A percentile compares a stretch with the other conserved stretches of the same genome.
Evolutionary conservation across 2,888 invertebrate species (phyloP).

Genomic region (Polyommatus iphigenia): DNA sequence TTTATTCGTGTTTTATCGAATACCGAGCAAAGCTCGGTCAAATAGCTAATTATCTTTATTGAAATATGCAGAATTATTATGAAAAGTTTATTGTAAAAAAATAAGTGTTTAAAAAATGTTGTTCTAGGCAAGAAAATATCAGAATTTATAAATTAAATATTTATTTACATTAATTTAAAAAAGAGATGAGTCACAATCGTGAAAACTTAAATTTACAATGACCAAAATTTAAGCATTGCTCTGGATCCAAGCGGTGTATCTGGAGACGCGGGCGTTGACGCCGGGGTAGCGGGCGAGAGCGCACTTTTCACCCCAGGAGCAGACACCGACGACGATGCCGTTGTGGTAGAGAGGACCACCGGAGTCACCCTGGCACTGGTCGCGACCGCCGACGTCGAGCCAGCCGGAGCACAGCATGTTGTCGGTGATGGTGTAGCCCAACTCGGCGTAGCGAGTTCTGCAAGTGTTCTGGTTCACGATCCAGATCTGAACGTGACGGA

Average conservation of each 20-base stretch:
- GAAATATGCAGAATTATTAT: too few relatives aligned
- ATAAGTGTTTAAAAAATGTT: not conserved
- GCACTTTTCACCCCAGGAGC: conserved; percentile 54
- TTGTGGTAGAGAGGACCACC: conserved; percentile 63
- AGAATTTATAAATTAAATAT: not conserved
- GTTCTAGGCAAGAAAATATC: too few relatives aligned
- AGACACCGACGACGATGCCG: conserved; percentile 43
- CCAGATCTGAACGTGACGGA: conserved; percentile 53
- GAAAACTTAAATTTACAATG: not conserved
- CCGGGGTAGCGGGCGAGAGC: conserved; percentile 47
- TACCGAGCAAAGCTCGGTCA: too few relatives aligned
- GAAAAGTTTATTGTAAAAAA: too few relatives aligned
- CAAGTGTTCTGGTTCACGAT: conserved; percentile 49
- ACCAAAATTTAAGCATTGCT: conserved; percentile 45
- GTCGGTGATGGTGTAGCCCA: conserved; percentile 46
- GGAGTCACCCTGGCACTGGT: conserved; percentile 61
- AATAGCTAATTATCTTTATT: not conserved
- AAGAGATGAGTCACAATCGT: not conserved
- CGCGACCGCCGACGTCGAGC: conserved; percentile 60
- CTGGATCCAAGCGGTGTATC: conserved; percentile 53
- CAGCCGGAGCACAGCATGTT: conserved; percentile 61
- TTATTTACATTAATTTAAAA: not conserved
- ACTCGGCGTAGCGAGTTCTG: conserved; percentile 45
- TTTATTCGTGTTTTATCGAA: too few relatives aligned
- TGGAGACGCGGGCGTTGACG: conserved; percentile 53